Base-by-base conservation (phyloP, 2,113 vertebrate species). In the Myocastor coypus region DNA sequence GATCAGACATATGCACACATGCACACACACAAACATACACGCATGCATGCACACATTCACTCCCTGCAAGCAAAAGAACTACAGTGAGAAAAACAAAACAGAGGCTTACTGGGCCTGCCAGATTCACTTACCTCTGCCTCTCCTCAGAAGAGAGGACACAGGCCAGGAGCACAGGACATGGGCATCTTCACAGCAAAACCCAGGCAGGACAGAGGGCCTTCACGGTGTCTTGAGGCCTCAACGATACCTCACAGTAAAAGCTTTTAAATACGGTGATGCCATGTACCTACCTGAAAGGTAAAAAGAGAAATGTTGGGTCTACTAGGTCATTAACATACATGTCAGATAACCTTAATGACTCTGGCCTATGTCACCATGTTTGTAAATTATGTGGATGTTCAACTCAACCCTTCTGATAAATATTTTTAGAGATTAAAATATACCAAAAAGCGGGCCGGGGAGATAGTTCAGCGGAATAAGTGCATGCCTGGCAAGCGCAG, bases 391-490 rank as follows among this genome's bases (percentile, higher is more conserved):
- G 8, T 82, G 30, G 2, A 22, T 73, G 22, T 90, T 87, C 89
- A 40, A 59, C 94, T 80, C 80, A 91, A 91, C 17, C n/a, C 59
- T 92, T 59, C 24, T 11, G 30, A 55, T 73, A 13, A 77, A 77
- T 34, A 57, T 93, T 89, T 96, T 96, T 87, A 81, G 28, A 81
- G 34, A 83, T 26, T 40, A 46, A 61, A 42, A 59, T 30, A 59
- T 91, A 40, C n/a, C 87, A 86, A 37, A 88, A 82, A 91, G 50
- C 24, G 46, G 46, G 46, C 4, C 8, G 46, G 46, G 46, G 46
- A 46, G 46, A 46, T 46, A 46, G 46, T 8, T 46, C 46, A 46
- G 46, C 8, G 46, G 46, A 46, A 8, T 46, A 46, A 46, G 46
- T 46, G 46, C 46, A 5, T 46, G 46, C 46, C 46, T 46, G 46